A percentile compares a stretch with the other conserved stretches of the same genome.
Evolutionary conservation across 2,113 vertebrate species (phyloP).

Genomic region (Lepus timidus): DNA sequence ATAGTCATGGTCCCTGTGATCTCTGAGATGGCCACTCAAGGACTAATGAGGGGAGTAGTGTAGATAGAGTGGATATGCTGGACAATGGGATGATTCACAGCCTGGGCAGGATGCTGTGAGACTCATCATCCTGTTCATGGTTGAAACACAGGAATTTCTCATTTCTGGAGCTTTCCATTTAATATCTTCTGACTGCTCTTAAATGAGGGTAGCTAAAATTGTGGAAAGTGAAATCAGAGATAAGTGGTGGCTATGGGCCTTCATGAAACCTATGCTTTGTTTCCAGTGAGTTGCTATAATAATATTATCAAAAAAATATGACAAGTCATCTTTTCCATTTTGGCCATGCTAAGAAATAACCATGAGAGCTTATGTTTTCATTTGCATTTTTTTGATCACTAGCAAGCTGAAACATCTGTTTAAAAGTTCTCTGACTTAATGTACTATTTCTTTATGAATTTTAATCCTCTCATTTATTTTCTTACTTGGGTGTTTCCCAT

Average conservation of each 20-base stretch:
- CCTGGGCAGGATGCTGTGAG: not conserved
- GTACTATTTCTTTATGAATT: constrained; percentile 2
- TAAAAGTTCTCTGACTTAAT: not conserved
- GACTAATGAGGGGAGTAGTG: not conserved
- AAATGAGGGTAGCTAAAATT: not conserved
- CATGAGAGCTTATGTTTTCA: not conserved
- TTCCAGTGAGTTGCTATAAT: not conserved
- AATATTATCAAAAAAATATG: not conserved
- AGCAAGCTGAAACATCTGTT: not conserved
- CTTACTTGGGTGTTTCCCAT: not conserved
- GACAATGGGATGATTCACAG: no score
- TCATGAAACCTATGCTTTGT: not conserved
- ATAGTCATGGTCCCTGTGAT: not conserved
- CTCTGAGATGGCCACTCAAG: not conserved
- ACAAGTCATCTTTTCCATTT: constrained; percentile 45
- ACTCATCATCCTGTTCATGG: not conserved
- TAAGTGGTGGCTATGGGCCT: no score
- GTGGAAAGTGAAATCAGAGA: not conserved
- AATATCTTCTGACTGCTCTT: not conserved
- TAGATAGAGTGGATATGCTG: not conserved
- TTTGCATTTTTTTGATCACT: constrained; percentile 11
- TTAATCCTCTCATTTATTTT: not conserved
- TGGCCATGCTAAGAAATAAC: not conserved
- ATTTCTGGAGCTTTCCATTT: not conserved
- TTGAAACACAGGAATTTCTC: not conserved